A percentile compares a stretch with the other conserved stretches of the same genome.
Evolutionary conservation across 2,797 vertebrate species (phyloP).

Genomic region (Oreochromis grahami): DNA sequence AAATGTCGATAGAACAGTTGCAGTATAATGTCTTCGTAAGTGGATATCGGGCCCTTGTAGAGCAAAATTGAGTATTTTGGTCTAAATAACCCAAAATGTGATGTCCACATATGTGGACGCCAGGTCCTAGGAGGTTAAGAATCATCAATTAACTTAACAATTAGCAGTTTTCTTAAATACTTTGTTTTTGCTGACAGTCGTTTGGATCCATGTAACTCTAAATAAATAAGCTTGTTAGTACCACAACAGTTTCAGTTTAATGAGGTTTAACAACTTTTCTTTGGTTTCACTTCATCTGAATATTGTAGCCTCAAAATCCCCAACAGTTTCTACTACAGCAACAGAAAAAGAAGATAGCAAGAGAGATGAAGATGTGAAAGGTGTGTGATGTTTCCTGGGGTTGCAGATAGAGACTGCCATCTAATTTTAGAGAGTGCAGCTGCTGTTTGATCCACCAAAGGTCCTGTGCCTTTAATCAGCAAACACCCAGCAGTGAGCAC

Average conservation of each 20-base stretch:
- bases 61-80: too few relatives aligned
- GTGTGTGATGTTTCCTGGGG: neutral
- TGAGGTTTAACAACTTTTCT: neutral
- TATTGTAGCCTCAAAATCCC: neutral
- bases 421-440: neutral
- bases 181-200: neutral
- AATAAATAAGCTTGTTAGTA: neutral
- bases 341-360: neutral
- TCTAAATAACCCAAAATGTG: too few relatives aligned
- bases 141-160: neutral
- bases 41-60: too few relatives aligned
- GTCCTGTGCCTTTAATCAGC: conserved; percentile 44
- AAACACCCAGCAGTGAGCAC: conserved; percentile 51
- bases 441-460: neutral
- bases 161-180: neutral
- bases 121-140: neutral
- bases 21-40: too few relatives aligned
- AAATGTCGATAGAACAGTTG: too few relatives aligned
- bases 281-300: neutral
- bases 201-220: neutral
- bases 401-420: neutral
- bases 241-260: neutral
- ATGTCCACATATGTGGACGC: too few relatives aligned
- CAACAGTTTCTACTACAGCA: neutral
- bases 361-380: neutral